Evolutionary conservation across 2,113 vertebrate genomes (phyloP), one percentile per base, ranked within the genome.

Genomic region (Apistogramma diplotaenia): DNA sequence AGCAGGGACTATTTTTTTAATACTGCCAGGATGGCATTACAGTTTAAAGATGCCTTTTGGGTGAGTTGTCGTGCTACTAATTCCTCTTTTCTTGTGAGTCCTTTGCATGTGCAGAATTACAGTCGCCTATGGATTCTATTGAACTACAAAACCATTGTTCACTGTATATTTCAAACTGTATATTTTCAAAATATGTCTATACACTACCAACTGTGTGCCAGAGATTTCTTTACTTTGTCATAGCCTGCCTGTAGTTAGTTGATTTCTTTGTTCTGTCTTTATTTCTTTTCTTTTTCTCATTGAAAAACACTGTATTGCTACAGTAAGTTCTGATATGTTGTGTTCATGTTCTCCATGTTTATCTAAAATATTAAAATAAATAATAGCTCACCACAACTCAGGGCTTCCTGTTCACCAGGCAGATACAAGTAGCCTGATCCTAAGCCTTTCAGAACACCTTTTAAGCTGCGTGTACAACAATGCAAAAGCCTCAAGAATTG

Each of bases 11-110:
- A 1, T 56, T 76, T 76, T 78, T 77, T 46, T 4, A 57, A 53
- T 6, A 19, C 57, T 31, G 27, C 40, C 57, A 76, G 65, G 89
- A 98, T 97, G 97, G 81, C 95, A 62, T 93, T 97, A 87, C 94
- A 95, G 55, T 99, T 98, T 91, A 97, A 95, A 95, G 96, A 98
- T 84, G 94, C 94, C 2, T 99, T 98, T 92, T 99, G 97, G 95
- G 95, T 96, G 79, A 96, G 95, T 94, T 23, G 13, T 18, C 7
- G 56, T 27, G 4, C 6, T 75, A 16, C 7, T 71, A n/a, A 72
- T 37, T 40, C 11, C 15, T 67, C 72, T 40, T 7, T n/a, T 31
- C 65, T 31, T 70, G 10, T 51, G 43, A 1, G 4, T 21, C 0
- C 46, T 65, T 59, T 79, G 67, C n/a, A 8, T 53, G 10, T 58